Evolutionary conservation across 2,888 invertebrate genomes (phyloP).

Genomic region (Oscheius onirici): DNA sequence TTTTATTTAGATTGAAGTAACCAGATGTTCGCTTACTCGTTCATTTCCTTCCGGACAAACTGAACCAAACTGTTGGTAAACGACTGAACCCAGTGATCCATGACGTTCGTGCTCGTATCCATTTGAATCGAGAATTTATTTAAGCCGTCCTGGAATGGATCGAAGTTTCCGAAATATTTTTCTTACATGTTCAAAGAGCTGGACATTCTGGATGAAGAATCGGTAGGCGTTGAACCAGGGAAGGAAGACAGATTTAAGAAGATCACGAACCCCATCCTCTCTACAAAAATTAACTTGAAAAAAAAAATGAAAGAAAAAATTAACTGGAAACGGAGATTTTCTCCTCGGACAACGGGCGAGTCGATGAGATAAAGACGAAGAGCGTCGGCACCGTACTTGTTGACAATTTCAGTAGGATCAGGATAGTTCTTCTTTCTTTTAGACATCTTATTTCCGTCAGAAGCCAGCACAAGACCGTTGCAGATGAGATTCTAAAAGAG

Average conservation of each 20-base stretch:
- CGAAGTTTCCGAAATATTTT: too few relatives aligned
- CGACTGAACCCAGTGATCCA: conserved; percentile 97
- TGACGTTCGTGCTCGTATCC: conserved; percentile 79
- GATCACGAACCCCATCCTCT: conserved; percentile 94
- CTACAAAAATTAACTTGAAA: conserved; percentile 75
- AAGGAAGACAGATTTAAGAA: conserved; percentile 94
- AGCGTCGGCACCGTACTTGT: conserved; percentile 96
- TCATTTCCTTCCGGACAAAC: conserved; percentile 92
- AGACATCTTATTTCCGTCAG: conserved; percentile 99
- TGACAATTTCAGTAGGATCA: conserved; percentile 86
- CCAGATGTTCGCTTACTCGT: conserved; percentile 49
- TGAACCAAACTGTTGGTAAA: conserved; percentile 91
- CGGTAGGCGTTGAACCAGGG: conserved; percentile 86
- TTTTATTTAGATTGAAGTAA: conserved; percentile 59
- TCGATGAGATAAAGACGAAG: conserved; percentile 93
- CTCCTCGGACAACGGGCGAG: conserved; percentile 96
- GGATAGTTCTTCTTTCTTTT: conserved; percentile 99
- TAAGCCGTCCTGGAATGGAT: conserved; percentile 54
- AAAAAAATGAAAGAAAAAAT: too few relatives aligned
- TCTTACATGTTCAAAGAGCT: conserved; percentile 79
- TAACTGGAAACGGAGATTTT: conserved; percentile 85
- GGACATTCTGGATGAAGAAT: conserved; percentile 92
- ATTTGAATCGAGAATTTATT: conserved; percentile 45
- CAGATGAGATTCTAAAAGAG: conserved; percentile 84
- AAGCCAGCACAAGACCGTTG: conserved; percentile 88